Percentiles rank a stretch among this genome's conserved stretches.
Conservation (phyloP, 2,113 vertebrate species). For the Myotis lucifugus region DNA sequence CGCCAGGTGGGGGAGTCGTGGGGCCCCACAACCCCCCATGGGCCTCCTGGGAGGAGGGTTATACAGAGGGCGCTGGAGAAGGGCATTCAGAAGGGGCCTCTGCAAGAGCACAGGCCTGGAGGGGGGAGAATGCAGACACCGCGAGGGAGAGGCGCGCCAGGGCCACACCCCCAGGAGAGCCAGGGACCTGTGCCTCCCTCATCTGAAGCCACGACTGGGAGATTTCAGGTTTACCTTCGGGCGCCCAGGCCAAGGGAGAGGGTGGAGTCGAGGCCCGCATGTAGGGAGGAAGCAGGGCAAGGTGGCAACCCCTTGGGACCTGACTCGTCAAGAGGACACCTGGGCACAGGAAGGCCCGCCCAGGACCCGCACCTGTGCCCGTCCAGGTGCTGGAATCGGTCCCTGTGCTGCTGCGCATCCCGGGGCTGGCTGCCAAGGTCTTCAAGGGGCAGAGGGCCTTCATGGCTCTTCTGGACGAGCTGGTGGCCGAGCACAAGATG, state of each 20-base stretch:
- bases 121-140: background rate
- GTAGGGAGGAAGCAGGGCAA: background rate
- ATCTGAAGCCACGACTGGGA: rapidly evolving
- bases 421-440: conserved; percentile 63
- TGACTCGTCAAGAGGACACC: background rate
- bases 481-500: conserved; percentile 65
- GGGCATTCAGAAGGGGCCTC: background rate
- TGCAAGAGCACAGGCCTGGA: background rate
- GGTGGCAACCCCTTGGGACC: too few relatives aligned
- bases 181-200: background rate
- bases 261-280: background rate
- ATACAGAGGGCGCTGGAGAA: rapidly evolving
- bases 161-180: rapidly evolving
- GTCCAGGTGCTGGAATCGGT: conserved; percentile 70
- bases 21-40: rapidly evolving
- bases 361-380: rapidly evolving
- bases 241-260: background rate
- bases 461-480: conserved; percentile 6
- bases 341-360: too few relatives aligned
- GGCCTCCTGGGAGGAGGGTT: rapidly evolving
- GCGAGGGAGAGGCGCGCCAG: rapidly evolving
- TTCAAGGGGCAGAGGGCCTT: conserved; percentile 21
- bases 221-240: background rate
- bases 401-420: conserved; percentile 77
- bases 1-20: conserved; percentile 65